Evolutionary conservation across 2,888 invertebrate species (phyloP), one percentile per base, ranked within the genome.

Genomic region (Drosophila nr. perissopoda): DNA sequence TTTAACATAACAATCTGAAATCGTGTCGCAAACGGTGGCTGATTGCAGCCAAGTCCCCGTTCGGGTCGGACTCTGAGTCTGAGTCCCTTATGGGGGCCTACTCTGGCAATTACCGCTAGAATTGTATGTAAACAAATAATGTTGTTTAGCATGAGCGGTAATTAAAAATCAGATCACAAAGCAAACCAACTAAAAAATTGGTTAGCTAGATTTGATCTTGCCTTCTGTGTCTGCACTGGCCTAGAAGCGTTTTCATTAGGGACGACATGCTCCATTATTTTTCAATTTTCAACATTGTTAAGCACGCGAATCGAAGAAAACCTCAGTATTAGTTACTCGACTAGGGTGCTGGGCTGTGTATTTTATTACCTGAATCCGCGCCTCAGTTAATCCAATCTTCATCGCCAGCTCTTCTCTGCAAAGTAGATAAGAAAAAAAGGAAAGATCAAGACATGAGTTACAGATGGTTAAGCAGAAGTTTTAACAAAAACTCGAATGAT

Each of bases 301-400:
- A 73, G 68, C 89, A 84, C 87, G 87, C 84, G 84, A 81, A 87
- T 84, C 70, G 72, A 69, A 59, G 40, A 27, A 57, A 79, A 83
- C 86, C 81, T 69, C 82, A 63, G 61, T 61, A 52, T 51, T 57
- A 58, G 42, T 34, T 59, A 56, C 61, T n/a, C 29, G 62, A 33
- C n/a, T 64, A 60, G 63, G 60, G 42, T 21, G 21, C 21, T 53
- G 58, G 27, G 62, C 29, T 31, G 18, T 27, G 25, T 31, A 11
- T 11, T 10, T 13, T n/a, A 13, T 85, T 94, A 98, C 98, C 96
- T 98, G 98, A 94, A 98, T 98, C 93, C 98, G 95, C 68, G 98
- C 98, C 95, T 98, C 98, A 56, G 98, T 98, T 84, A 98, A 94
- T 89, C 98, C 98, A 90, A 98, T 98, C 94, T 98, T 98, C 96